Evolutionary conservation across 2,113 vertebrate genomes (phyloP), one percentile per base, ranked within the genome.

Genomic region (Zapornia atra): DNA sequence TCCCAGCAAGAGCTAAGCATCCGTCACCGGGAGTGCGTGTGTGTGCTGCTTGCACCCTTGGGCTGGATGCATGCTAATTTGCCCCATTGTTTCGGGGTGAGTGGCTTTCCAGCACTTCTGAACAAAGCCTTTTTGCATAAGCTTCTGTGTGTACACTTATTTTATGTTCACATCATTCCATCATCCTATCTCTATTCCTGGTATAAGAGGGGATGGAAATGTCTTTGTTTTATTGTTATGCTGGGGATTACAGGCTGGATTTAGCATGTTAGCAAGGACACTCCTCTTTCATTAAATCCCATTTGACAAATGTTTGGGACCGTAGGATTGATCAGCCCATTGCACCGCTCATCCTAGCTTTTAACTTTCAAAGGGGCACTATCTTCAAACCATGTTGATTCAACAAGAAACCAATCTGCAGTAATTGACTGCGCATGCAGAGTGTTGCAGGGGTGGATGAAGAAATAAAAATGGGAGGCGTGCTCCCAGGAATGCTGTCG

Each of bases 21-120:
- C 97, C 81, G 95, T 98, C 98, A 98, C 97, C 15, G 26, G 73
- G 94, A 96, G 94, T 87, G n/a, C 12, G 48, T 92, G 91, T 94
- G 72, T 92, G 92, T 91, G 90, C 77, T 80, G 94, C 97, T 96
- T 86, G 93, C 94, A 97, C 98, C 96, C 96, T 97, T 94, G 96
- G 97, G 95, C 97, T 97, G 97, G 94, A 96, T 97, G 98, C 97
- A 98, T 98, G 96, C 97, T 99, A 98, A 99, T 98, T 98, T 98
- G 94, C 96, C 96, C 98, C 98, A 98, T 99, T 99, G 98, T 99
- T 99, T 99, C 98, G 50, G 98, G 98, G 98, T 99, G 98, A 99
- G 95, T 98, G 98, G 92, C 95, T 98, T 98, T 97, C 98, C 97
- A 98, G 98, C 98, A 97, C 97, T 98, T 97, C 93, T 18, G 64